A percentile compares a stretch with the other conserved stretches of the same genome.
These are phyloP conservation scores for Psilopsiagon aurifrons DNA, from an alignment of 2,113 vertebrate genomes.

Conservation along the genomic window DNA sequence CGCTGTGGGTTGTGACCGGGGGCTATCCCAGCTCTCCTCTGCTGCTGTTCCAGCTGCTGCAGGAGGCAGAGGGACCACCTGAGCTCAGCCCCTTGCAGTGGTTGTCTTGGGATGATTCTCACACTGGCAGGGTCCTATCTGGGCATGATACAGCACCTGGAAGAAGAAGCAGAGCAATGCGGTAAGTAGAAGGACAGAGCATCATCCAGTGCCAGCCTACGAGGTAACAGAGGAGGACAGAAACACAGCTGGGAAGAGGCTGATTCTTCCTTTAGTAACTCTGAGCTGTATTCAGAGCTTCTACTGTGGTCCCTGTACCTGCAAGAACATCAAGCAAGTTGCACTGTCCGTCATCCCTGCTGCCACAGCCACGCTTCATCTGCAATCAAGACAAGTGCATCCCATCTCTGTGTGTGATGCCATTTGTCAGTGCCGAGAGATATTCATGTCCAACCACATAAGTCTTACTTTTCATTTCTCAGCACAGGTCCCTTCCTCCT, in stretches of 20 bases:
- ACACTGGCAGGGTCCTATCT: neutral
- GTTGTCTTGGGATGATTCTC: neutral
- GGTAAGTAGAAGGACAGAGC: neutral
- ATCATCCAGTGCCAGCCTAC: neutral
- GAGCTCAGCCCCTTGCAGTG: neutral
- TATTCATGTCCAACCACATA: neutral
- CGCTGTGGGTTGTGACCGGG: neutral
- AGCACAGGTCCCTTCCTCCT: neutral
- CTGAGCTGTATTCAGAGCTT: neutral
- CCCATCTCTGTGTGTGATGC: neutral
- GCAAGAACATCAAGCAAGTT: neutral
- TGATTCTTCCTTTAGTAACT: neutral
- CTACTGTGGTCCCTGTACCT: neutral
- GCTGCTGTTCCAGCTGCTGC: neutral
- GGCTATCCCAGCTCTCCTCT: neutral
- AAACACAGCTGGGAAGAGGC: neutral
- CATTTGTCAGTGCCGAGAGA: neutral
- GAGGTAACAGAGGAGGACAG: accelerated
- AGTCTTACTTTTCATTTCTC: neutral
- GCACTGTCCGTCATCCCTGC: neutral
- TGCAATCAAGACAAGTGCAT: neutral
- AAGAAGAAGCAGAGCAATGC: neutral
- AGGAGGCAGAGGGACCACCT: neutral
- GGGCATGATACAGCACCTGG: slow-evolving; percentile 63
- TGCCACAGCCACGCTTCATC: neutral